Base-by-base conservation (phyloP, 2,888 invertebrate genomes). In the Drosophila mimica region DNA sequence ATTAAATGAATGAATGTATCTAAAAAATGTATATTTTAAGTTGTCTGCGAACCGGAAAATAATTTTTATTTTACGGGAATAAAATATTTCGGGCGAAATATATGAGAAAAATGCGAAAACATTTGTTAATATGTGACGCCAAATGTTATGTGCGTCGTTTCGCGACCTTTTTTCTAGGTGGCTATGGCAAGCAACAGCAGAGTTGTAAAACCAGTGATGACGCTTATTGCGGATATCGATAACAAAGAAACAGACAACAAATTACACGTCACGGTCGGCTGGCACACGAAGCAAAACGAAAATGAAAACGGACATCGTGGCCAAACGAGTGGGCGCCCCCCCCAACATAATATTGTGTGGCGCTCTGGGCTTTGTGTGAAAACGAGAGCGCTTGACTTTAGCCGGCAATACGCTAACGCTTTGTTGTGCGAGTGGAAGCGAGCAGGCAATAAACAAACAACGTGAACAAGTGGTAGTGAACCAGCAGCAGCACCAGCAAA, bases 391-490 rank as follows among this genome's bases (percentile, higher is more conserved):
- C 70, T 31, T 56, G 49, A 57, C 62, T 77, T 70, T 72, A 69
- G 83, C 82, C 82, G 82, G 82, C 78, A 80, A 62, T 46, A 38
- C 51, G 31, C 59, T 38, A 36, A 33, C 31, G 48, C 34, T 52
- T 46, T 8, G 46, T 33, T 20, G 33, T 56, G 60, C 70, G 57
- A 53, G 83, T 56, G 62, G 25, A 56, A 82, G 75, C 61, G 73
- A 81, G 81, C 64, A 76, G 38, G 83, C 83, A 69, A 66, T 76
- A 81, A 71, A 77, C 78, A 79, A 79, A 82, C 76, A 79, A 82
- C 69, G 70, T 82, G 82, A 81, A 81, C 83, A 81, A 83, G 83
- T 81, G 83, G 83, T 79, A 82, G 81, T 81, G 80, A 73, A 70
- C 57, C 53, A 72, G 53, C 79, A 73, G 38, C 71, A 61, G 31